phyloP scores from a whole-genome alignment of 2,113 vertebrate genomes.

The Piprites chloris region DNA sequence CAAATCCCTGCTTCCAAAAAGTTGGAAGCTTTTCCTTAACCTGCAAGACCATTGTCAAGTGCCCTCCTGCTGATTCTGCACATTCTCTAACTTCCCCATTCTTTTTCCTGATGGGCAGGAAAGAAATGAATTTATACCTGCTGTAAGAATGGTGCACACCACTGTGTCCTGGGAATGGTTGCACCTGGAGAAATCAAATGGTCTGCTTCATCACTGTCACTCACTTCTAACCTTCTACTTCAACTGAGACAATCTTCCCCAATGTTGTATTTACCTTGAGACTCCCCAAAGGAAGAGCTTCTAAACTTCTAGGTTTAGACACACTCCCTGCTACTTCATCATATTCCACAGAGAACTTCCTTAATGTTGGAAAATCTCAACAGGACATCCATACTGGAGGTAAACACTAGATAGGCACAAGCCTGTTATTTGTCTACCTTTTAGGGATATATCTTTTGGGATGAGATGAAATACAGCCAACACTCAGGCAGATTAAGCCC shows the following conservation, averaged over 20 bases:
- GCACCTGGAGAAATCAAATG: background rate
- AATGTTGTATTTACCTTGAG: background rate
- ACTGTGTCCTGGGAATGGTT: background rate
- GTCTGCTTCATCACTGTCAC: background rate
- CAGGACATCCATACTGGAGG: background rate
- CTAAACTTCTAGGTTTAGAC: background rate
- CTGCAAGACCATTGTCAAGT: background rate
- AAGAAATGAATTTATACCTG: background rate
- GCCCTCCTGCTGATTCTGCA: background rate
- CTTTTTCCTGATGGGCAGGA: background rate
- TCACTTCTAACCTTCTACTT: background rate
- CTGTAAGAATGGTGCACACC: background rate
- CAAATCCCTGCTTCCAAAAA: background rate
- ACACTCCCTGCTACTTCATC: rapidly evolving
- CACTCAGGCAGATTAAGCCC: background rate
- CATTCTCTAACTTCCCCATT: background rate
- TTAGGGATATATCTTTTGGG: background rate
- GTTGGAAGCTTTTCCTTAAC: background rate
- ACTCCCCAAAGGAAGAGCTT: background rate
- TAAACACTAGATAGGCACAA: background rate
- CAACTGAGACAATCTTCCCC: background rate
- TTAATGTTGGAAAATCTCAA: background rate
- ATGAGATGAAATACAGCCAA: background rate
- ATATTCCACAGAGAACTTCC: background rate
- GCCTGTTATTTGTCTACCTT: background rate